Conservation (phyloP, 2,797 vertebrate genomes). For the Halcyon leucocephala region DNA sequence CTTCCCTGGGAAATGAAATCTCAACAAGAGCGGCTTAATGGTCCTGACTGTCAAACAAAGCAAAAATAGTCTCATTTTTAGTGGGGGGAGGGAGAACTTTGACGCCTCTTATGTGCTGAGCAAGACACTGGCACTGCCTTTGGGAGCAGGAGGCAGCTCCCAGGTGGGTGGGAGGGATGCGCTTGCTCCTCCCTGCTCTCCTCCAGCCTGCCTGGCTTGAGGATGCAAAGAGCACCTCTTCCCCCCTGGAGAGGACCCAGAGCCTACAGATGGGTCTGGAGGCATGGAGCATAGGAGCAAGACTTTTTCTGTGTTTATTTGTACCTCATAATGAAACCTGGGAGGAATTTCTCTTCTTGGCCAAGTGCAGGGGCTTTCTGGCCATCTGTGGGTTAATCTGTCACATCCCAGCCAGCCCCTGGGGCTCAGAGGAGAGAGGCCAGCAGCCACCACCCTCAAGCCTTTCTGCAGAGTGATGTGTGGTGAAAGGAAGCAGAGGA, state of each 20-base stretch:
- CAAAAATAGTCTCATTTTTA: neutral
- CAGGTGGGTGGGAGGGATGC: fast-evolving
- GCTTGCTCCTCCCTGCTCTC: neutral
- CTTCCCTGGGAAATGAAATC: neutral
- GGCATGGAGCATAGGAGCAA: neutral
- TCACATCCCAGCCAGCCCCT: neutral
- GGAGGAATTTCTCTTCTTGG: neutral
- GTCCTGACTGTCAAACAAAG: neutral
- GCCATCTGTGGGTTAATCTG: neutral
- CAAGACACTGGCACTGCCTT: neutral
- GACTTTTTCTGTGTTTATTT: neutral
- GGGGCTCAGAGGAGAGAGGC: neutral
- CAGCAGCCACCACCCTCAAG: neutral
- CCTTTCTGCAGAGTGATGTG: neutral
- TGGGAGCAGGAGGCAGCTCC: neutral
- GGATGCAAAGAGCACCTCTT: neutral
- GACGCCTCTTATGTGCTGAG: neutral
- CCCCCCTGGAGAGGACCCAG: neutral
- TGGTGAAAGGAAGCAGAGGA: neutral
- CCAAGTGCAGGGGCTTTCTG: neutral
- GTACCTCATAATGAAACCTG: neutral
- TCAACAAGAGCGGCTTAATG: neutral
- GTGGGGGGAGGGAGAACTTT: fast-evolving
- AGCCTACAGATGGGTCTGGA: neutral
- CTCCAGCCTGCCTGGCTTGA: neutral